A percentile compares a stretch with the other conserved stretches of the same genome.
phyloP scores from a whole-genome alignment of 2,797 vertebrate species.

The Schizothorax lantsangensis region DNA sequence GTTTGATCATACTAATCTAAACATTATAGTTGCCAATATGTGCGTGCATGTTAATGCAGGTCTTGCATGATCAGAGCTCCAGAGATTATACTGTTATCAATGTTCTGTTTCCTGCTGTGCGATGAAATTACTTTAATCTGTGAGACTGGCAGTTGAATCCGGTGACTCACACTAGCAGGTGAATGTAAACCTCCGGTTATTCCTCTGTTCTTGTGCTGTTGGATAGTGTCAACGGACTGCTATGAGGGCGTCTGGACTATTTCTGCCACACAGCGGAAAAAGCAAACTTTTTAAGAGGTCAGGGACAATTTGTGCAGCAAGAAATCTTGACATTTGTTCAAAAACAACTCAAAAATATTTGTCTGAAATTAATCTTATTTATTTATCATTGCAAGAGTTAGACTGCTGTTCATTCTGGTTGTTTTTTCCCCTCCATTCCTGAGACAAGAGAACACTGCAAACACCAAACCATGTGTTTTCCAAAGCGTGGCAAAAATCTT shows the following conservation, averaged over 20 bases:
- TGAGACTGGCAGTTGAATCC: slow-evolving; percentile 43
- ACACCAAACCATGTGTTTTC: slow-evolving; percentile 27
- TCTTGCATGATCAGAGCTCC: not conserved
- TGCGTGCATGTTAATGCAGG: not conserved
- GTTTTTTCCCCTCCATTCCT: not conserved
- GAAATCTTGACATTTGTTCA: slow-evolving; percentile 30
- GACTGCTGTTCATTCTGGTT: not conserved
- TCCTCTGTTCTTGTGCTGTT: not conserved
- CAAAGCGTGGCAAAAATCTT: slow-evolving; percentile 22
- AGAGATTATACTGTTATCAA: slow-evolving; percentile 34
- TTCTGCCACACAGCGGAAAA: slow-evolving; percentile 20
- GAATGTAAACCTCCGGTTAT: slow-evolving; percentile 32
- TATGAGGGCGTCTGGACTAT: slow-evolving; percentile 18
- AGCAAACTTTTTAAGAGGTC: not conserved
- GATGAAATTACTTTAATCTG: slow-evolving; percentile 62
- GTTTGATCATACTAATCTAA: not conserved
- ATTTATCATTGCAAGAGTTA: slow-evolving; percentile 17
- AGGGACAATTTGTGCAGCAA: slow-evolving; percentile 6
- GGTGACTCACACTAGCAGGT: slow-evolving; percentile 56
- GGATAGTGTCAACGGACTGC: not conserved
- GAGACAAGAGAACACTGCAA: slow-evolving; percentile 26
- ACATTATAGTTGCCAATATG: not conserved
- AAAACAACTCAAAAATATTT: slow-evolving; percentile 30
- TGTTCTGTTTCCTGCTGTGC: slow-evolving; percentile 65
- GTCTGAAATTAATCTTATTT: slow-evolving; percentile 12